Evolutionary conservation across 2,797 vertebrate genomes (phyloP).

Genomic region (Martes flavigula): DNA sequence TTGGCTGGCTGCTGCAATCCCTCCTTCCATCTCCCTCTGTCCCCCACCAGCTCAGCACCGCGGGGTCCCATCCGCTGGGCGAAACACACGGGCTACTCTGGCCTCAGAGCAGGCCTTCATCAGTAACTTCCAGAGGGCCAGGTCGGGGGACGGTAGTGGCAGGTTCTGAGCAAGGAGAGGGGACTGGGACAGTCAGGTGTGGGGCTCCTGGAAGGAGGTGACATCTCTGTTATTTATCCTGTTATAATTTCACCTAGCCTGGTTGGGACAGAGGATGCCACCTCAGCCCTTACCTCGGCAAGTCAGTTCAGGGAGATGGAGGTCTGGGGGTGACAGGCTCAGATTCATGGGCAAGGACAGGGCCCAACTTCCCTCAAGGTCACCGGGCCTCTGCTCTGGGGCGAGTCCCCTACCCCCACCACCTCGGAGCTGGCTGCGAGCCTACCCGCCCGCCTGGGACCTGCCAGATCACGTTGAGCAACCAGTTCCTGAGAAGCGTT

Average conservation of each 20-base stretch:
- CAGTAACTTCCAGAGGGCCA: background rate
- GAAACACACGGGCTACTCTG: background rate
- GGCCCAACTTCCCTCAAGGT: constrained; percentile 56
- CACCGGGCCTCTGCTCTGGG: constrained; percentile 34
- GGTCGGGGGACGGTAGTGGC: background rate
- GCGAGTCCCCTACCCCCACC: constrained; percentile 40
- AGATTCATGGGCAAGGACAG: background rate
- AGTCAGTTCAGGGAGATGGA: background rate
- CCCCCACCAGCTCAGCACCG: background rate
- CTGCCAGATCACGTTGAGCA: constrained; percentile 76
- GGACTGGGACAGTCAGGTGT: background rate
- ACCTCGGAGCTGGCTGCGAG: constrained; percentile 59
- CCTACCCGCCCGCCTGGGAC: constrained; percentile 63
- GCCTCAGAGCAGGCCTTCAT: background rate
- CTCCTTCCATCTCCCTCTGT: too few species aligned
- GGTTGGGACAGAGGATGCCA: background rate
- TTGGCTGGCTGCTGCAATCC: background rate
- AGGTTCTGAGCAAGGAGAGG: background rate
- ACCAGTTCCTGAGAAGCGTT: constrained; percentile 77
- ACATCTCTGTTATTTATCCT: background rate
- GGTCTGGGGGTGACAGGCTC: background rate
- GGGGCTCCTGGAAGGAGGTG: background rate
- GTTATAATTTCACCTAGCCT: background rate
- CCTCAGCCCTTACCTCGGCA: background rate
- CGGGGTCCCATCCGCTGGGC: background rate